Percentiles rank a stretch among this genome's conserved stretches.
phyloP scores from a whole-genome alignment of 2,888 invertebrate genomes.

The Tanytarsus gracilentus region DNA sequence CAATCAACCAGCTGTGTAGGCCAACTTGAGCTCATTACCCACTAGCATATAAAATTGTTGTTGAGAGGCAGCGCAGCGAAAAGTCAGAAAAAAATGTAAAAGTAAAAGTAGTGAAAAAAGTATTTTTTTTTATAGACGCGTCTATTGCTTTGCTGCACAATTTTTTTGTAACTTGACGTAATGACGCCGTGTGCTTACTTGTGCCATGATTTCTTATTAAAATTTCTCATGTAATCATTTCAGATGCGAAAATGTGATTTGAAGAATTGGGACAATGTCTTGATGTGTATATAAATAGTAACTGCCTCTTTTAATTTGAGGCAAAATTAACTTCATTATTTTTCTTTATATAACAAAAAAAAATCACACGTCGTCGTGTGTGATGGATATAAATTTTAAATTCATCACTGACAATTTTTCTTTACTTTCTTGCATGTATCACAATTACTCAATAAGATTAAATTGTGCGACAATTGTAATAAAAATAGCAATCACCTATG shows the following conservation, averaged over 20 bases:
- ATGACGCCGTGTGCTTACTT: not conserved
- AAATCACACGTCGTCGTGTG: too few species aligned
- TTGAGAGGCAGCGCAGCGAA: not conserved
- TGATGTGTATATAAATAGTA: not conserved
- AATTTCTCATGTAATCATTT: not conserved
- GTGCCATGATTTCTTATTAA: slow-evolving; percentile 2
- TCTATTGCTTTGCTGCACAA: not conserved
- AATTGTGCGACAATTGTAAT: too few species aligned
- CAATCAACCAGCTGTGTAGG: too few species aligned
- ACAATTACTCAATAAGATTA: too few species aligned
- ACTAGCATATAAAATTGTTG: not conserved
- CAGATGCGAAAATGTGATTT: not conserved
- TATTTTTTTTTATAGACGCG: slow-evolving; percentile 1
- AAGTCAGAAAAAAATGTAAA: not conserved
- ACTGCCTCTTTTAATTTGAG: too few species aligned
- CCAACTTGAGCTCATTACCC: slow-evolving; percentile 15
- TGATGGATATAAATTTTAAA: too few species aligned
- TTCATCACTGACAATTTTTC: too few species aligned
- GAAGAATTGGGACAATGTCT: slow-evolving; percentile 9
- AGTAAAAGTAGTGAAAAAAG: too few species aligned
- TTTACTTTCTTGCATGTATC: too few species aligned
- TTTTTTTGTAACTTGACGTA: not conserved
- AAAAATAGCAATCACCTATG: slow-evolving; percentile 47
- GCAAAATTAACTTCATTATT: too few species aligned
- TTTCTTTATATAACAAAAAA: too few species aligned